Percentiles rank a stretch among this genome's conserved stretches.
Conservation (phyloP, 2,888 invertebrate species). For the Epinotia brunnichana region DNA sequence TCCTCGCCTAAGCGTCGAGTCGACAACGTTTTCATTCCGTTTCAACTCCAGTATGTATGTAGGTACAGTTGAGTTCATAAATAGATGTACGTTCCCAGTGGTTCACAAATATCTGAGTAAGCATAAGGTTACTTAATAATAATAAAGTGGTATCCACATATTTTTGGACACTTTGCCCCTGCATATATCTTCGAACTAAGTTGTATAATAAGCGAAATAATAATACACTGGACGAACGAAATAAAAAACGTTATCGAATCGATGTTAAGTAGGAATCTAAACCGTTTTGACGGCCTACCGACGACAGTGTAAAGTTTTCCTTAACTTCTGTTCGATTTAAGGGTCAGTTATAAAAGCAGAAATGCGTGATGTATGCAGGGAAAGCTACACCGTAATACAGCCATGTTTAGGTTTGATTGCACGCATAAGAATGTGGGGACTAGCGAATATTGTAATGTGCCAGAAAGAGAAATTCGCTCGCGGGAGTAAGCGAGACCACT, state of each 20-base stretch:
- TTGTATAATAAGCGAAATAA: neutral
- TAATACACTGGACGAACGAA: neutral
- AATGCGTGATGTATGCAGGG: conserved; percentile 59
- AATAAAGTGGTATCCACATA: too few species aligned
- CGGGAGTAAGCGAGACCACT: conserved; percentile 60
- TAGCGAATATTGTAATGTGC: conserved; percentile 61
- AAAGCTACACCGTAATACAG: conserved; percentile 58
- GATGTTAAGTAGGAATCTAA: neutral
- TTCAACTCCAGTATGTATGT: neutral
- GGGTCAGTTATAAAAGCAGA: conserved; percentile 48
- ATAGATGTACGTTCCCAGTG: too few species aligned
- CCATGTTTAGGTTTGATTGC: conserved; percentile 78
- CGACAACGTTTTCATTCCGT: neutral
- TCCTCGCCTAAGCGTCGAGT: neutral
- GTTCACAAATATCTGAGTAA: too few species aligned
- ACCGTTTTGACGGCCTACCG: neutral
- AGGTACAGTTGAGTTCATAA: too few species aligned
- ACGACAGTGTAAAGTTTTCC: neutral
- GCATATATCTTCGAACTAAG: too few species aligned
- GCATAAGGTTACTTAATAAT: too few species aligned
- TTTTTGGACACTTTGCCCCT: too few species aligned
- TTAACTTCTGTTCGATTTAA: neutral
- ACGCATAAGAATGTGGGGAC: conserved; percentile 80
- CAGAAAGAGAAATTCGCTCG: conserved; percentile 54
- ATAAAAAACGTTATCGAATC: neutral